Evolutionary conservation across 2,113 vertebrate genomes (phyloP).

Genomic region (Glareola pratincola): DNA sequence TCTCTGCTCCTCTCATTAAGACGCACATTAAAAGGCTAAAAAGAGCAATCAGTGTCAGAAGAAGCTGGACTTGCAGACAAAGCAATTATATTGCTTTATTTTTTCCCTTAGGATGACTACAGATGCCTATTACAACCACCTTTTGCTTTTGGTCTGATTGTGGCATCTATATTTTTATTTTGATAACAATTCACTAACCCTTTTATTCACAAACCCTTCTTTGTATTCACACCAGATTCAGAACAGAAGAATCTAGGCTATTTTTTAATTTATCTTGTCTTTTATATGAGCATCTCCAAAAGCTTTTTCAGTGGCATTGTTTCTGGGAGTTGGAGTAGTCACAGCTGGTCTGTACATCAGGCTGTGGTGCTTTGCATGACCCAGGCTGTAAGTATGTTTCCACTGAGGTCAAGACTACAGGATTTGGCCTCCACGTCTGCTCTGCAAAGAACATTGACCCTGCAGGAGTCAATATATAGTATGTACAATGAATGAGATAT

Average conservation of each 20-base stretch:
- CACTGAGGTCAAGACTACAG: background rate
- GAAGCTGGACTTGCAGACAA: background rate
- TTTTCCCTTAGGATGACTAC: background rate
- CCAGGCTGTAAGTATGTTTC: background rate
- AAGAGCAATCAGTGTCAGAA: background rate
- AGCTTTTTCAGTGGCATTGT: background rate
- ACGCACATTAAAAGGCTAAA: background rate
- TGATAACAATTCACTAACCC: background rate
- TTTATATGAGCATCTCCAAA: background rate
- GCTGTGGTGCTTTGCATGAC: background rate
- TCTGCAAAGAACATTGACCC: background rate
- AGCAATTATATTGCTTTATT: background rate
- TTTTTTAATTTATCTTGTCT: background rate
- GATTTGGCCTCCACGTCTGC: background rate
- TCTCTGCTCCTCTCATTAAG: background rate
- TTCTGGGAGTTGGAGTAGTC: background rate
- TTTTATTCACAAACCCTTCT: background rate
- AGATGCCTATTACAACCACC: background rate
- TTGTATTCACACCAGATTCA: background rate
- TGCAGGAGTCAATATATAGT: background rate
- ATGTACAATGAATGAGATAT: background rate
- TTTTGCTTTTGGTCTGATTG: background rate
- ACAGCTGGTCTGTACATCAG: rapidly evolving
- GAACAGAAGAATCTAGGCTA: background rate
- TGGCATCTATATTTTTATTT: background rate